Evolutionary conservation across 2,797 vertebrate species (phyloP).

Genomic region (Gadopsis bispinosus): DNA sequence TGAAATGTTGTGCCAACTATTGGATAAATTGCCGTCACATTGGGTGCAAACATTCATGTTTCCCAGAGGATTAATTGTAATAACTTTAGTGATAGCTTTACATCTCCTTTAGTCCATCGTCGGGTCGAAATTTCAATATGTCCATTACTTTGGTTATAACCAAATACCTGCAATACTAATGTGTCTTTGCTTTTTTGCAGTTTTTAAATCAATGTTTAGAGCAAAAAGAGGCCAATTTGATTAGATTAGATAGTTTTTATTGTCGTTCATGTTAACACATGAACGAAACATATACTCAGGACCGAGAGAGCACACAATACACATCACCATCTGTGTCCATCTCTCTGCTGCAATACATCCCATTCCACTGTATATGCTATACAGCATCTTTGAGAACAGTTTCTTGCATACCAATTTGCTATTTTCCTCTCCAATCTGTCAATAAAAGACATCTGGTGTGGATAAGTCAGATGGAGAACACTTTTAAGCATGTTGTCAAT

Average conservation of each 20-base stretch:
- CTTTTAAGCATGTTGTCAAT: constrained; percentile 22
- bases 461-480: constrained; percentile 14
- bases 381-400: constrained; percentile 15
- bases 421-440: background rate
- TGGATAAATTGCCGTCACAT: background rate
- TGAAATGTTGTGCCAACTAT: background rate
- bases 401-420: background rate
- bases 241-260: too few relatives aligned
- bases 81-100: background rate
- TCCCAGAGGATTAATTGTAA: background rate
- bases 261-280: too few relatives aligned
- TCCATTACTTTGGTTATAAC: background rate
- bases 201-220: background rate
- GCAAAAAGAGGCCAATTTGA: background rate
- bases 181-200: background rate
- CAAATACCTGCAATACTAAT: background rate
- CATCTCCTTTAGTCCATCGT: background rate
- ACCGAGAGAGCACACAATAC: too few relatives aligned
- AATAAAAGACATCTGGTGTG: constrained; percentile 23
- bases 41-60: background rate
- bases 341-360: background rate
- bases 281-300: too few relatives aligned
- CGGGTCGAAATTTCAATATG: background rate
- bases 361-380: background rate
- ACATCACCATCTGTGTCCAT: background rate